phyloP scores from a whole-genome alignment of 2,888 invertebrate species.

The Listrodromus nycthemerus region DNA sequence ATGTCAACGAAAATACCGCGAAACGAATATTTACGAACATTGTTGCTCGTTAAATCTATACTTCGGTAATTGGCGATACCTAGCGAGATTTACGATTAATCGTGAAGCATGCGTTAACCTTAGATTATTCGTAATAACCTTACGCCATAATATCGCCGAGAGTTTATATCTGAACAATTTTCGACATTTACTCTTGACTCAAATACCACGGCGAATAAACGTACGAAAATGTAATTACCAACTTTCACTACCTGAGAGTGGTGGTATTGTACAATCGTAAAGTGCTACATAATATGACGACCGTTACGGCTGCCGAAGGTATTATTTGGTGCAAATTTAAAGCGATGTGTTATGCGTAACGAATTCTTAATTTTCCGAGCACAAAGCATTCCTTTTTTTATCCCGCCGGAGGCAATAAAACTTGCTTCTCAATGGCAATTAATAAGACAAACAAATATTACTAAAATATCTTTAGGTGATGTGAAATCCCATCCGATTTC shows the following conservation, averaged over 20 bases:
- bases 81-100: background rate
- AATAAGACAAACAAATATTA: background rate
- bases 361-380: background rate
- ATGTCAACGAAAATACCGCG: slow-evolving; percentile 13
- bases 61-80: background rate
- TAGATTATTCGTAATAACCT: background rate
- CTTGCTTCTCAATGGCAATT: background rate
- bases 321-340: background rate
- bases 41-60: background rate
- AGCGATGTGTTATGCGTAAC: background rate
- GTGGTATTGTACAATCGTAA: background rate
- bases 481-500: too few species aligned
- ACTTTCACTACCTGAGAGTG: background rate
- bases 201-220: background rate
- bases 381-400: background rate
- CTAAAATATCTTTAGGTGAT: background rate
- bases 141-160: background rate
- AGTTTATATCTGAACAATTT: background rate
- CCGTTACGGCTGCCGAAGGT: background rate
- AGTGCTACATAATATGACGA: slow-evolving; percentile 6
- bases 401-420: background rate
- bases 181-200: background rate
- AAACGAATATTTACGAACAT: background rate
- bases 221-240: background rate
- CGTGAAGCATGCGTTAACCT: background rate